Percentiles rank a stretch among this genome's conserved stretches.
These are phyloP conservation scores for Listronotus oregonensis DNA, from an alignment of 1,140 invertebrate genomes.

Conservation along the genomic window DNA sequence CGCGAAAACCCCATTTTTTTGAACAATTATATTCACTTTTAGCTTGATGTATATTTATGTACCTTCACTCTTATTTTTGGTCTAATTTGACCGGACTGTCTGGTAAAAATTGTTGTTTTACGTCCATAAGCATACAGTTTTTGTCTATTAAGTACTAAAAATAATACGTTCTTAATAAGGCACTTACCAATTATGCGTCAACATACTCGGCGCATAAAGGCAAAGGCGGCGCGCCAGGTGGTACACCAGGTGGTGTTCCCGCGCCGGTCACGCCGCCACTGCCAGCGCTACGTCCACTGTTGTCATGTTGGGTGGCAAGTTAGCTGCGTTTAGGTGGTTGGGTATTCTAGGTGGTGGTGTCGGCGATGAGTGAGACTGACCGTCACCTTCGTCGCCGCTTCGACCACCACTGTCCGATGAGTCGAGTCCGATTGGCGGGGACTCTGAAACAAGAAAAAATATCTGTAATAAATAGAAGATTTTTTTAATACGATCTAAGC, in stretches of 20 bases:
- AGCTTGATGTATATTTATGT: too few relatives aligned
- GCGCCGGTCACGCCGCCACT: constrained; percentile 62
- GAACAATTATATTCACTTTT: too few relatives aligned
- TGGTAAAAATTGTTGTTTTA: too few relatives aligned
- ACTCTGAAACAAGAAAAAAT: constrained; percentile 58
- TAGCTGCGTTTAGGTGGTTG: constrained; percentile 38
- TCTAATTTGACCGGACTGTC: too few relatives aligned
- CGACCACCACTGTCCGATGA: constrained; percentile 59
- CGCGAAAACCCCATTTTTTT: too few relatives aligned
- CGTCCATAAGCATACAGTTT: too few relatives aligned
- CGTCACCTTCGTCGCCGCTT: constrained; percentile 53
- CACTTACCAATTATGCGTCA: constrained; percentile 44
- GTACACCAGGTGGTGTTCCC: constrained; percentile 50
- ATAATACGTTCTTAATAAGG: too few relatives aligned
- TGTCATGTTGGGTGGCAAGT: constrained; percentile 51
- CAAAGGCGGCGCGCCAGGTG: constrained; percentile 43
- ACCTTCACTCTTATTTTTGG: too few relatives aligned
- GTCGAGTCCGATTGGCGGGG: constrained; percentile 63
- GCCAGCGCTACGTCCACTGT: constrained; percentile 64
- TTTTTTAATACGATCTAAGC: too few relatives aligned
- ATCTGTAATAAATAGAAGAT: too few relatives aligned
- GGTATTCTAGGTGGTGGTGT: constrained; percentile 32
- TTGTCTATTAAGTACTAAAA: too few relatives aligned
- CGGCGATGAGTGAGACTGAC: constrained; percentile 51
- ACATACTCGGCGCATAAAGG: constrained; percentile 48